Percentiles rank a stretch among this genome's conserved stretches.
phyloP scores from a whole-genome alignment of 2,113 vertebrate species.

The Carettochelys insculpta region DNA sequence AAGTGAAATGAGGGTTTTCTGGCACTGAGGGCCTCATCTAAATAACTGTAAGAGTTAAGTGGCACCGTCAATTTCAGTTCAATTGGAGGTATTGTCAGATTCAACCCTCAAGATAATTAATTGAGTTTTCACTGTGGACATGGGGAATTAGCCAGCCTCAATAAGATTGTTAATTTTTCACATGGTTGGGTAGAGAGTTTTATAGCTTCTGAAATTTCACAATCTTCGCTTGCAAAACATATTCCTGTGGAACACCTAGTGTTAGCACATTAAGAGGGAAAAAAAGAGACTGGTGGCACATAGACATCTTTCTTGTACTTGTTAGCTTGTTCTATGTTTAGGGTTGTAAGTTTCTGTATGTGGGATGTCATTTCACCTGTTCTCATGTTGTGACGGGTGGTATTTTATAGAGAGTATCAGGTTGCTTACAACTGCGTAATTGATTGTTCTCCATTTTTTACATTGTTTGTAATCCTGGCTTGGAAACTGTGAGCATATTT shows the following conservation, averaged over 20 bases:
- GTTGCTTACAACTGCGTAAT: not conserved
- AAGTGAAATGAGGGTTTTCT: not conserved
- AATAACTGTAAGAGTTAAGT: not conserved
- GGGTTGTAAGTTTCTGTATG: not conserved
- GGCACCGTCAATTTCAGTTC: not conserved
- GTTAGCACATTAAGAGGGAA: fast-evolving
- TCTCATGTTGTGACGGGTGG: not conserved
- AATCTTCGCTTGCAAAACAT: not conserved
- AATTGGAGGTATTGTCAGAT: not conserved
- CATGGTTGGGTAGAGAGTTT: not conserved
- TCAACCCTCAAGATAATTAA: not conserved
- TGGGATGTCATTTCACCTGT: not conserved
- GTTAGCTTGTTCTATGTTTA: not conserved
- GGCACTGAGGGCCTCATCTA: not conserved
- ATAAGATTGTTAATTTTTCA: not conserved
- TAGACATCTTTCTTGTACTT: not conserved
- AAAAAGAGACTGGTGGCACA: fast-evolving
- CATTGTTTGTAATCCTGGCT: not conserved
- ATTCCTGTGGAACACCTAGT: not conserved
- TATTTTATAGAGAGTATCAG: fast-evolving
- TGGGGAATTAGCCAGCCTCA: not conserved
- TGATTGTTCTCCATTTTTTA: not conserved
- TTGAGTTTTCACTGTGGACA: not conserved
- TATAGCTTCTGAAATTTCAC: not conserved
- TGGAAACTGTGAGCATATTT: not conserved